Conservation (phyloP, 2,113 vertebrate species). For the Eulemur rufifrons region DNA sequence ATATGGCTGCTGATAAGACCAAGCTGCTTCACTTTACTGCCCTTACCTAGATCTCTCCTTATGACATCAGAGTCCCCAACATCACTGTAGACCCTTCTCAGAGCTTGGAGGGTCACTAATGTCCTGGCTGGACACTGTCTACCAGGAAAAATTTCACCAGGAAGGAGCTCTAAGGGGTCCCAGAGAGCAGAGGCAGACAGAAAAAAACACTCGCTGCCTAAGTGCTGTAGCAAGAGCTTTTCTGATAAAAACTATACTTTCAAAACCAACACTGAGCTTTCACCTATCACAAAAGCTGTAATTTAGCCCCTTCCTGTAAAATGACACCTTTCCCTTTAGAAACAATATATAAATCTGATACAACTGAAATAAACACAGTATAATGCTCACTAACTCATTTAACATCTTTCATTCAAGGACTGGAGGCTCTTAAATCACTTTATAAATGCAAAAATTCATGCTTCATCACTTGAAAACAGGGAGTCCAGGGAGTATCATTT, state of each 20-base stretch:
- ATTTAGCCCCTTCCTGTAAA: constrained; percentile 52
- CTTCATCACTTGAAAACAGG: constrained; percentile 13
- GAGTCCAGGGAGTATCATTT: background rate
- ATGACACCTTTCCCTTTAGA: constrained; percentile 53
- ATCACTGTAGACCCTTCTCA: background rate
- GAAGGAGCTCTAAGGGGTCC: background rate
- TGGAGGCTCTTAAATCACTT: constrained; percentile 30
- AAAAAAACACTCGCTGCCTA: background rate
- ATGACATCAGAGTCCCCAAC: background rate
- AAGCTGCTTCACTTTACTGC: background rate
- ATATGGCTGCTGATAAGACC: constrained; percentile 8
- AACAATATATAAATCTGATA: constrained; percentile 31
- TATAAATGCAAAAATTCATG: constrained; percentile 42
- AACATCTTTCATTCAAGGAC: constrained; percentile 10
- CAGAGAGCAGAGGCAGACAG: background rate
- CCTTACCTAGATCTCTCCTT: background rate
- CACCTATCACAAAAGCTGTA: constrained; percentile 32
- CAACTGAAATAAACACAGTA: constrained; percentile 29
- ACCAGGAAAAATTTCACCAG: background rate
- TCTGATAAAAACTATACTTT: constrained; percentile 51
- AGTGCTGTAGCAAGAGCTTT: background rate
- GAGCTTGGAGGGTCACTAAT: background rate
- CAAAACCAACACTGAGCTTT: background rate
- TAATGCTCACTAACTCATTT: constrained; percentile 12
- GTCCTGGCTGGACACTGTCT: background rate